Percentiles rank a stretch among this genome's conserved stretches.
These are phyloP conservation scores for Opisthograptis luteolata DNA, from an alignment of 2,888 invertebrate genomes.

Conservation along the genomic window DNA sequence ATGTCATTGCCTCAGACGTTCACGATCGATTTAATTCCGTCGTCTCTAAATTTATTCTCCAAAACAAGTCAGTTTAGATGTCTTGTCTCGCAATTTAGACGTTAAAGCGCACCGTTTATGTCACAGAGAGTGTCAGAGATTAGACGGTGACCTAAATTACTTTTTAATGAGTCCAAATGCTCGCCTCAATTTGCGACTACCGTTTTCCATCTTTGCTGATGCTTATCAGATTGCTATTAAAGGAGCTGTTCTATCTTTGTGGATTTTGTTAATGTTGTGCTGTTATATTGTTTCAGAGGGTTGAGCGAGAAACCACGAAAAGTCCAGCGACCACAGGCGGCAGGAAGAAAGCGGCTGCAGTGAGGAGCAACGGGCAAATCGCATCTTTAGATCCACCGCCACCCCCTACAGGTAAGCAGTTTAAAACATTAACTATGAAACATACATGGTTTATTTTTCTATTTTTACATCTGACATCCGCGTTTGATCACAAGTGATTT, in stretches of 20 bases:
- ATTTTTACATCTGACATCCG: too few species aligned
- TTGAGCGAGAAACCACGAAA: constrained; percentile 74
- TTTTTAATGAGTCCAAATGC: constrained; percentile 62
- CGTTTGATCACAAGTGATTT: too few species aligned
- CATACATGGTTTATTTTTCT: too few species aligned
- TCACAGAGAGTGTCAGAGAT: constrained; percentile 43
- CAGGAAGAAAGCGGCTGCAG: constrained; percentile 69
- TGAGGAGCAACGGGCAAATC: constrained; percentile 76
- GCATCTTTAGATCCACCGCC: constrained; percentile 62
- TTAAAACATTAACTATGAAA: neutral
- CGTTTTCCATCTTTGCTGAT: constrained; percentile 35
- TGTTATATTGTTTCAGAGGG: constrained; percentile 62
- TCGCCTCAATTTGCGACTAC: constrained; percentile 43
- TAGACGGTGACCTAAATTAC: constrained; percentile 62
- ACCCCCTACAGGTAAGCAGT: constrained; percentile 60
- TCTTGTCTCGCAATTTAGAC: constrained; percentile 39
- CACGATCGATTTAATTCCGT: constrained; percentile 33
- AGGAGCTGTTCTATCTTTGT: neutral
- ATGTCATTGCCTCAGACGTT: constrained; percentile 57
- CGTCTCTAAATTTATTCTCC: constrained; percentile 38
- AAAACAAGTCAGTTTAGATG: constrained; percentile 34
- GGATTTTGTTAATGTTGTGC: neutral
- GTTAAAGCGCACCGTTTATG: constrained; percentile 34
- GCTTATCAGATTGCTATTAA: constrained; percentile 21
- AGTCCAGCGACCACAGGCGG: constrained; percentile 76